These are phyloP conservation scores for Escarpia spicata DNA, from an alignment of 2,888 invertebrate genomes.

Conservation along the genomic window DNA sequence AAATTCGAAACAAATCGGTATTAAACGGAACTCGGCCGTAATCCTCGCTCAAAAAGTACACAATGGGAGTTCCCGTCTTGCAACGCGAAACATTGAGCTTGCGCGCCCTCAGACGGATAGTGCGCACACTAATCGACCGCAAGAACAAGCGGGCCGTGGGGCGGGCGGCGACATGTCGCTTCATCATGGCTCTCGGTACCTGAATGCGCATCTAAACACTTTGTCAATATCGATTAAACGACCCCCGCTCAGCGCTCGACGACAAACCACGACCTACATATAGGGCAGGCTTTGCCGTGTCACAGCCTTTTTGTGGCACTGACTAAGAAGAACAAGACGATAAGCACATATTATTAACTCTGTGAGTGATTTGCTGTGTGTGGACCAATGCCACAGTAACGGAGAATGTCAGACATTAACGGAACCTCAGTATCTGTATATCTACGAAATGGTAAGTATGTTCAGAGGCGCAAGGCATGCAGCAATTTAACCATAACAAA, in stretches of 20 bases:
- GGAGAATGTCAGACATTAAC: no score
- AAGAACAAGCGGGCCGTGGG: neutral
- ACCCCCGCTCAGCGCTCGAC: neutral
- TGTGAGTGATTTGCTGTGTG: neutral
- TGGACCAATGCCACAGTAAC: neutral
- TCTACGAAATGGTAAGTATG: neutral
- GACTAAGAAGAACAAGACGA: neutral
- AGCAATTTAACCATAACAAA: neutral
- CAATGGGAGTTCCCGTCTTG: neutral
- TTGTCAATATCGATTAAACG: conserved; percentile 9
- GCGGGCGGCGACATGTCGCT: neutral
- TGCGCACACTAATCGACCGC: neutral
- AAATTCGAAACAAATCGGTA: no score
- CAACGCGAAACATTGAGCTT: neutral
- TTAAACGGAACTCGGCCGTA: no score
- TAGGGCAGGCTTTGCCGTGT: neutral
- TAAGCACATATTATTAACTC: neutral
- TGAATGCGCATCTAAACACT: conserved; percentile 9
- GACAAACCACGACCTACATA: neutral
- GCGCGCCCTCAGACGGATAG: neutral
- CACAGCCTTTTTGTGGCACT: neutral
- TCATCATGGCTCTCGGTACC: neutral
- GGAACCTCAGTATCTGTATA: no score
- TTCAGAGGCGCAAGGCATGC: neutral
- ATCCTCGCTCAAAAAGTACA: no score